A percentile compares a stretch with the other conserved stretches of the same genome.
Conservation (phyloP, 2,113 vertebrate genomes). For the Malaclemys terrapin region DNA sequence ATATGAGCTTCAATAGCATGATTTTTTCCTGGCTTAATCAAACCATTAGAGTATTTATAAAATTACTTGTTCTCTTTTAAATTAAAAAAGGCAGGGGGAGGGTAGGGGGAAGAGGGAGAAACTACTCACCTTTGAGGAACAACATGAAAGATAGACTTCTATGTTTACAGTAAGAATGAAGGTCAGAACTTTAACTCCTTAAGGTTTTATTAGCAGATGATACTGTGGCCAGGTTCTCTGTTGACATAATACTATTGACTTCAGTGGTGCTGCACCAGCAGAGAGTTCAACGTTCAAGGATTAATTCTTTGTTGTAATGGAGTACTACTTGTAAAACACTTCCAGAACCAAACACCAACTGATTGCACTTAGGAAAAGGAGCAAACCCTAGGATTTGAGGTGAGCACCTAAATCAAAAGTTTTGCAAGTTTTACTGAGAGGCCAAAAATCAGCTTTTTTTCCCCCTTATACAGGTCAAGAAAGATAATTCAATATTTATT, state of each 20-base stretch:
- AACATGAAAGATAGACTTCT: neutral
- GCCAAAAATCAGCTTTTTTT: neutral
- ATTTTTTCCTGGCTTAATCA: neutral
- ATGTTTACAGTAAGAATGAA: neutral
- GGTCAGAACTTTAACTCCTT: neutral
- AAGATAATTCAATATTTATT: neutral
- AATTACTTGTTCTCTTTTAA: neutral
- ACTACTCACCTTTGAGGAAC: neutral
- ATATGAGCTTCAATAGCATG: neutral
- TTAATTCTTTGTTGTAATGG: neutral
- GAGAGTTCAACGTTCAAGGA: neutral
- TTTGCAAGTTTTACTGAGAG: neutral
- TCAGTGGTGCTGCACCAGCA: neutral
- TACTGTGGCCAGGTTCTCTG: neutral
- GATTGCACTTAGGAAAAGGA: neutral
- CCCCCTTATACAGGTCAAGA: neutral
- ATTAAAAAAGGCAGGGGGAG: neutral
- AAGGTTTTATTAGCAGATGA: neutral
- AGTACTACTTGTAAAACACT: neutral
- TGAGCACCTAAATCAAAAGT: neutral
- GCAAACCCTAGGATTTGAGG: neutral
- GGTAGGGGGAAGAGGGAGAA: neutral
- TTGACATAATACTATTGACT: neutral
- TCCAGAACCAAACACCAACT: neutral
- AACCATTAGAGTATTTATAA: neutral